Evolutionary conservation across 2,797 vertebrate species (phyloP), one percentile per base, ranked within the genome.

Genomic region (Neoniphon sammara): DNA sequence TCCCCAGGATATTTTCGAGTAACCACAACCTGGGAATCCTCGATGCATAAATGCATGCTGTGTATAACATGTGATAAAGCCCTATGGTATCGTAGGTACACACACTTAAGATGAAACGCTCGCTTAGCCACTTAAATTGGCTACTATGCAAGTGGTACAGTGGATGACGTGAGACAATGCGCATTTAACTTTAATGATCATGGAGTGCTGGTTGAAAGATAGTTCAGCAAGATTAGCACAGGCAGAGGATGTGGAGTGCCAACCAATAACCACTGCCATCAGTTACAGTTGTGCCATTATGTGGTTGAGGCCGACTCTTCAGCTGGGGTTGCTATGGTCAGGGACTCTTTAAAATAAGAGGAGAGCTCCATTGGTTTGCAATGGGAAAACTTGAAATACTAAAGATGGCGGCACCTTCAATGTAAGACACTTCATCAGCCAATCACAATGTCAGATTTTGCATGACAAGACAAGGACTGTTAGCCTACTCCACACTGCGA

Each of bases 271-370:
- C 50, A 69, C 77, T 12, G 73, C 77, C 78, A 87, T 87, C 84
- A 83, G 73, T 88, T 89, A 87, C 15, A 21, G 69, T 54, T 64
- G n/a, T n/a, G n/a, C n/a, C n/a, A n/a, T n/a, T n/a, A n/a, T n/a
- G n/a, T n/a, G 81, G 85, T 81, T 84, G 75, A 80, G 84, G 86
- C 84, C 85, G 84, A 82, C 62, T 88, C 78, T 65, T 82, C 83
- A 69, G 70, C 75, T 57, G 62, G 61, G 67, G 70, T 66, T 67
- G 76, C 77, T 50, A 49, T 46, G 57, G 75, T 77, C 57, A 60
- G 78, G n/a, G n/a, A n/a, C n/a, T n/a, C n/a, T n/a, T n/a, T n/a
- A n/a, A n/a, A n/a, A n/a, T n/a, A n/a, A n/a, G n/a, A n/a, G n/a
- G n/a, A n/a, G n/a, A n/a, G n/a, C n/a, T n/a, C n/a, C n/a, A n/a